A percentile compares a stretch with the other conserved stretches of the same genome.
phyloP scores from a whole-genome alignment of 2,888 invertebrate species.

The Taphrorychus bicolor region DNA sequence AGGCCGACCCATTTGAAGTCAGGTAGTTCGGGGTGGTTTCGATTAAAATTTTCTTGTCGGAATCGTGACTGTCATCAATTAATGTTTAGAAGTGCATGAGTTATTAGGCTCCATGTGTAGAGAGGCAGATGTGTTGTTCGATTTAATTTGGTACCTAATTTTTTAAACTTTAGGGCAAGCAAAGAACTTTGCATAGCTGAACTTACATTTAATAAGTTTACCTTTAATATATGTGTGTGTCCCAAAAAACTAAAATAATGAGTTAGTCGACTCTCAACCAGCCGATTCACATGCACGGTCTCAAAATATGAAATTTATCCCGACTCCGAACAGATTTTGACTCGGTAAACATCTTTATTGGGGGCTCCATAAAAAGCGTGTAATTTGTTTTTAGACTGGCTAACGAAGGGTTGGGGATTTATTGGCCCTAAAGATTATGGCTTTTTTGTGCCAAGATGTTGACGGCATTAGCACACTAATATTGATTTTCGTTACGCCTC shows the following conservation, averaged over 20 bases:
- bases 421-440: slow-evolving; percentile 39
- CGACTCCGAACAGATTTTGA: background rate
- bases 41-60: background rate
- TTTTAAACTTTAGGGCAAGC: background rate
- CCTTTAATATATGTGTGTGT: too few relatives aligned
- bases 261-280: background rate
- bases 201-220: too few relatives aligned
- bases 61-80: background rate
- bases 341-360: slow-evolving; percentile 8
- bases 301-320: slow-evolving; percentile 14
- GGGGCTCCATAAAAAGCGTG: slow-evolving; percentile 31
- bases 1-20: background rate
- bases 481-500: slow-evolving; percentile 5
- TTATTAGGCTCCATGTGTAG: background rate
- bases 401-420: slow-evolving; percentile 37
- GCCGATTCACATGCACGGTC: background rate
- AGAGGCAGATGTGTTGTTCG: too few relatives aligned
- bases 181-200: too few relatives aligned
- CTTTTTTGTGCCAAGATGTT: slow-evolving; percentile 36
- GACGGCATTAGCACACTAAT: slow-evolving; percentile 12
- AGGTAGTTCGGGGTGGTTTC: background rate
- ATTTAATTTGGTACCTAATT: background rate
- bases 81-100: background rate
- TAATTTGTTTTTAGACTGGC: slow-evolving; percentile 29
- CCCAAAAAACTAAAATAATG: background rate